Evolutionary conservation across 1,140 invertebrate genomes (phyloP), one percentile per base, ranked within the genome.

Genomic region (Anastrepha obliqua): DNA sequence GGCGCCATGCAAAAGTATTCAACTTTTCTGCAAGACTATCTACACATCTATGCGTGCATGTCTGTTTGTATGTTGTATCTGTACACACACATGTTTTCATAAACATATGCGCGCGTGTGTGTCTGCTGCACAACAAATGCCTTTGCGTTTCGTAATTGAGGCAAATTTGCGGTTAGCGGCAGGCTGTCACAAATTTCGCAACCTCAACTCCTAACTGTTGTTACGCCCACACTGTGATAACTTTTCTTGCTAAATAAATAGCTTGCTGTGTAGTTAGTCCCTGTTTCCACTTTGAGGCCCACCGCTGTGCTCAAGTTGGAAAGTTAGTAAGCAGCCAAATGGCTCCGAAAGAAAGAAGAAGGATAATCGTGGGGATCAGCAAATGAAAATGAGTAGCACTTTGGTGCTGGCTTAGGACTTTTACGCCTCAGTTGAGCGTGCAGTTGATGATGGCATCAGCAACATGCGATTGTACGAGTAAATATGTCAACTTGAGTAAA

Each of bases 381-480:
- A 74, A 74, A 74, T 74, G 67, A 74, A 74, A 74, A 74, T 74
- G 67, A 74, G 67, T 44, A 47, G 11, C 42, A 47, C 67, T 74
- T 74, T 42, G 67, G 4, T 39, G 67, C 11, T 70, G 42, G 39
- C 67, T 55, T 55, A 55, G 11, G 51, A 3, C 51, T 55, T 55
- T 55, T 6, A 11, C 51, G 6, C 11, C 1, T 17, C 13, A 74
- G 39, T 67, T 67, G 29, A 67, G 9, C 64, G 11, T 67, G 9
- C 3, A 9, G 29, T 67, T 67, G 64, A 9, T 65, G 64, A 29
- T 65, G 9, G 29, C 29, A 7, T 29, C n/a, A 9, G 20, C 4
- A 17, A 62, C 13, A 0, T 44, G 39, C 20, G 7, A 42, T 0
- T 44, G 11, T 70, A 70, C 13, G 11, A 13, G 0, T 42, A 39